Percentiles rank a stretch among this genome's conserved stretches.
Conservation (phyloP, 64 coral and sea anemone species). For the Dendronephthya gigantea region DNA sequence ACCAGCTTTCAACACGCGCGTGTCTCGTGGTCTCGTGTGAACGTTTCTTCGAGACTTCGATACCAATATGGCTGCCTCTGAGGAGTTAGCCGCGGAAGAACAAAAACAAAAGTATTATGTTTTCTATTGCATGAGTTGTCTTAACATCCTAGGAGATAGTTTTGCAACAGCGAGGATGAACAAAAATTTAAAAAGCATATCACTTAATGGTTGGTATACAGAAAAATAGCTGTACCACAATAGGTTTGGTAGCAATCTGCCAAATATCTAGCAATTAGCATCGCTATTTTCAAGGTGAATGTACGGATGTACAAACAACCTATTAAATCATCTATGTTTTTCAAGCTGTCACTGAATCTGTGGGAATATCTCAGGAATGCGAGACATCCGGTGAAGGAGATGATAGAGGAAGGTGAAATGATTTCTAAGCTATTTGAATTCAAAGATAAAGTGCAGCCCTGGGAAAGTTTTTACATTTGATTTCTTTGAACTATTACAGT, state of each 20-base stretch:
- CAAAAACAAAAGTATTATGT: not conserved
- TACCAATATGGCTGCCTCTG: not conserved
- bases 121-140: not conserved
- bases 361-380: not conserved
- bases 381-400: not conserved
- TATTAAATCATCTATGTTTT: not conserved
- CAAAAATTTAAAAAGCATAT: not conserved
- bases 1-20: too few relatives aligned
- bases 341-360: not conserved
- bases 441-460: not conserved
- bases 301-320: too few relatives aligned
- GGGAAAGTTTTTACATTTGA: not conserved
- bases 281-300: too few relatives aligned
- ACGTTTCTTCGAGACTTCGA: too few relatives aligned
- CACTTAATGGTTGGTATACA: not conserved
- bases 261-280: too few relatives aligned
- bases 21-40: too few relatives aligned
- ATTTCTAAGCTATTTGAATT: not conserved
- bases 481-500: constrained; percentile 5
- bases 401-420: not conserved
- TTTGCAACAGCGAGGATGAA: not conserved
- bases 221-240: not conserved
- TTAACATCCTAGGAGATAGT: not conserved
- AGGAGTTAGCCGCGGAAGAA: not conserved
- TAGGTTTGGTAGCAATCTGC: too few relatives aligned